Evolutionary conservation across 2,113 vertebrate species (phyloP).

Genomic region (Plecturocebus donacophilus): DNA sequence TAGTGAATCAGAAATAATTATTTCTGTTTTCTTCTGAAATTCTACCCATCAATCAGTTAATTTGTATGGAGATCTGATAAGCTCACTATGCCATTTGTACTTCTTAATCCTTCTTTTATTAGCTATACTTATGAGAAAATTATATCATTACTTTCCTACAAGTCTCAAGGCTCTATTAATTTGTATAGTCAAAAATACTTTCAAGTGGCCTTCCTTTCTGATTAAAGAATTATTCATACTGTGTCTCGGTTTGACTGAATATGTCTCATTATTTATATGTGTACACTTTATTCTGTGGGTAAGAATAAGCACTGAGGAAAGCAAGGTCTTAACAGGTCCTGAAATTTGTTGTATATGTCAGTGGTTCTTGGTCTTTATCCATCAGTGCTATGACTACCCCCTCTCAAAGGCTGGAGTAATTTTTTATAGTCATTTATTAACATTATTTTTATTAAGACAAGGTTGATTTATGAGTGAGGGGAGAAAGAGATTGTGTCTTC

Average conservation of each 20-base stretch:
- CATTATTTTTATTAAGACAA: background rate
- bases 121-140: slow-evolving; percentile 64
- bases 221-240: slow-evolving; percentile 8
- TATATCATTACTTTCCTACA: slow-evolving; percentile 52
- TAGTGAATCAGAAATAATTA: background rate
- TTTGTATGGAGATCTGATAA: slow-evolving; percentile 44
- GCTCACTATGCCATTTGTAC: slow-evolving; percentile 22
- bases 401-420: slow-evolving; percentile 40
- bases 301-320: background rate
- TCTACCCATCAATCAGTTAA: slow-evolving; percentile 21
- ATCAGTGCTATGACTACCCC: slow-evolving; percentile 56
- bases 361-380: background rate
- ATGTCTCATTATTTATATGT: background rate
- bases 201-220: slow-evolving; percentile 39
- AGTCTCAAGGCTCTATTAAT: slow-evolving; percentile 51
- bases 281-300: background rate
- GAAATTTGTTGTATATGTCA: background rate
- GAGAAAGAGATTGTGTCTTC: background rate
- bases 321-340: background rate
- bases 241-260: background rate
- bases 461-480: background rate
- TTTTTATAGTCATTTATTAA: background rate
- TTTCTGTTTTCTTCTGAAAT: slow-evolving; percentile 48
- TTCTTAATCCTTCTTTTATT: slow-evolving; percentile 70
- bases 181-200: slow-evolving; percentile 55